These are phyloP conservation scores for Naja naja DNA, from an alignment of 2,113 vertebrate genomes.

Conservation along the genomic window DNA sequence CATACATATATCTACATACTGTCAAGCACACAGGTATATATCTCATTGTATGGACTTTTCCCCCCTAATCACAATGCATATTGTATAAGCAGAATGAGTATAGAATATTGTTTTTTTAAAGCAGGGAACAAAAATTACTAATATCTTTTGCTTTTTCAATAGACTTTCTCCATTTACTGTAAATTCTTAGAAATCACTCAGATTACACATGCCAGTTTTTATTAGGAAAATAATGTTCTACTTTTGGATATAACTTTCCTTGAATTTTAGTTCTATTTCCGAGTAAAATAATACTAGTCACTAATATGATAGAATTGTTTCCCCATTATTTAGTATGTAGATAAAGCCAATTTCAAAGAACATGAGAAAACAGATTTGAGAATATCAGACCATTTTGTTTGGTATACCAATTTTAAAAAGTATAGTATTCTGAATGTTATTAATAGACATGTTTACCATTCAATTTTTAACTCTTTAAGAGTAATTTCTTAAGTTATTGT, in stretches of 20 bases:
- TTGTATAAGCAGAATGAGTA: slow-evolving; percentile 34
- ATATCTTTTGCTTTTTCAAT: not conserved
- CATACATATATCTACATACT: not conserved
- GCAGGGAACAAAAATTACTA: not conserved
- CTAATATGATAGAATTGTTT: not conserved
- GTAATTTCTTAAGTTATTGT: not conserved
- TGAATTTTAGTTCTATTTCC: not conserved
- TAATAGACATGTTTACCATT: not conserved
- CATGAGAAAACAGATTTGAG: not conserved
- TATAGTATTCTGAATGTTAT: not conserved
- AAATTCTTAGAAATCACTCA: not conserved
- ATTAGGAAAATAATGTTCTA: slow-evolving; percentile 24
- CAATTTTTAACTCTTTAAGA: not conserved
- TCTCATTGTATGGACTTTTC: not conserved
- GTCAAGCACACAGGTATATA: not conserved
- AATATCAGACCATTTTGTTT: not conserved
- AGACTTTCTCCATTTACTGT: slow-evolving; percentile 20
- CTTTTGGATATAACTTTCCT: slow-evolving; percentile 13
- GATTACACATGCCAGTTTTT: slow-evolving; percentile 14
- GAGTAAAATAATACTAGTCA: slow-evolving; percentile 36
- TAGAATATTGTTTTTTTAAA: slow-evolving; percentile 30
- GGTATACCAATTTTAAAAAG: not conserved
- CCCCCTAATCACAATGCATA: slow-evolving; percentile 21
- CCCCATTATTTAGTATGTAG: not conserved
- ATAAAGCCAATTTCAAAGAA: not conserved